Base-by-base conservation (phyloP, 35 echinoderm and acorn worm genomes). In the Acanthaster planci region DNA sequence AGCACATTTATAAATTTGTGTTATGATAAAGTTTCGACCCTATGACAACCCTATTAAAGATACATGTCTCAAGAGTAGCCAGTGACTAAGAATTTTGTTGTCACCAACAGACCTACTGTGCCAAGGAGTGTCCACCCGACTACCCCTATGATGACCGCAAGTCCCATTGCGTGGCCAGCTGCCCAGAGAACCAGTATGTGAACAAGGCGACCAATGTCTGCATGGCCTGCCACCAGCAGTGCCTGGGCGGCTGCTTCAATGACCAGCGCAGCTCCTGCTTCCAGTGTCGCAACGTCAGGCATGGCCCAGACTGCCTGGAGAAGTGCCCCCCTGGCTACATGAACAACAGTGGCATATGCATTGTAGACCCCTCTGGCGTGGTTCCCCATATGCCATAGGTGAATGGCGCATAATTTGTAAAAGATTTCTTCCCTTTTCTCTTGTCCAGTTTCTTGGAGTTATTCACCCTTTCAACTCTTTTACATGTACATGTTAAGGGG, bases 161-260 rank as follows among this genome's bases (percentile, higher is more conserved):
- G 19, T 78, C 36, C 59, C 8, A 67, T 44, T 98, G 95, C 78
- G 85, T 84, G 0, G 31, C 79, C 4, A 42, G 38, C 1, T 98
- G 95, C 80, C 64, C 88, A 2, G 7, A 19, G 10, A 67, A 37
- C 18, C 36, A 89, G 0, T 82, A 57, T 3, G 56, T 38, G 15
- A 56, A 84, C 40, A 75, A 60, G 1, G n/a, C n/a, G n/a, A 51
- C 52, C 9, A 84, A 91, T 23, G 50, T 37, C 1, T 98, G 95
- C 50, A 52, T 26, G 27, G 18, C 1, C 0, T 98, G 95, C 47
- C 88, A 98, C 56, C n/a, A 2, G 0, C 87, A 98, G 42, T 98
- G 95, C 67, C 52, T 67, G 21, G 88, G 64, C 12, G 95, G 95
- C 29, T 98, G 95, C 86, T 21, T 37, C 5, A 86, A 93, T 42